phyloP scores from a whole-genome alignment of 1,140 invertebrate genomes.

The Drosophila busckii region DNA sequence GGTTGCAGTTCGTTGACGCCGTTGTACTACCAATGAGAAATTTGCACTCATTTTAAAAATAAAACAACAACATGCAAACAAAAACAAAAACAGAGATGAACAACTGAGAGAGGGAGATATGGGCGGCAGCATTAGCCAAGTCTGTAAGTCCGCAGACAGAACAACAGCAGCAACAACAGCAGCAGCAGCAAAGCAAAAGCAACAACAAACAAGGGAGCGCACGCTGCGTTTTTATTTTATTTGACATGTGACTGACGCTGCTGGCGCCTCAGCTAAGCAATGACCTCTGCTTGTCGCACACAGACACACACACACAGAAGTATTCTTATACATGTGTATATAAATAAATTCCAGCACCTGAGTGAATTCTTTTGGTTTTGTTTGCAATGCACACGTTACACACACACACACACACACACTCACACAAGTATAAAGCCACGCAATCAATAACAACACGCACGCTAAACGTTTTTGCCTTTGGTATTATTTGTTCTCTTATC shows the following conservation, averaged over 20 bases:
- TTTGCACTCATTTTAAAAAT: not conserved
- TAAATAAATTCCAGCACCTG: slow-evolving; percentile 8
- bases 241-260: slow-evolving; percentile 27
- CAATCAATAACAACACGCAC: too few relatives aligned
- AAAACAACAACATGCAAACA: too few relatives aligned
- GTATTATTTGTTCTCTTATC: too few relatives aligned
- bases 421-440: too few relatives aligned
- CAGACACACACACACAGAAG: not conserved
- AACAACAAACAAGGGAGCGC: not conserved
- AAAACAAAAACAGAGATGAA: too few relatives aligned
- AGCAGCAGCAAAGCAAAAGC: not conserved
- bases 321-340: not conserved
- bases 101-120: not conserved
- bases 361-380: slow-evolving; percentile 1
- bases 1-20: slow-evolving; percentile 37
- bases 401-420: too few relatives aligned
- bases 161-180: not conserved
- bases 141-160: not conserved
- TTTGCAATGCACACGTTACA: slow-evolving; percentile 33
- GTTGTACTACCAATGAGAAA: slow-evolving; percentile 18
- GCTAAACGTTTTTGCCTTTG: too few relatives aligned
- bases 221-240: slow-evolving; percentile 3
- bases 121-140: not conserved
- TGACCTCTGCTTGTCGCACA: slow-evolving; percentile 30
- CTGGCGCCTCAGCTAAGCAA: slow-evolving; percentile 27